phyloP scores from a whole-genome alignment of 2,888 invertebrate species.

The Clivina fossor region DNA sequence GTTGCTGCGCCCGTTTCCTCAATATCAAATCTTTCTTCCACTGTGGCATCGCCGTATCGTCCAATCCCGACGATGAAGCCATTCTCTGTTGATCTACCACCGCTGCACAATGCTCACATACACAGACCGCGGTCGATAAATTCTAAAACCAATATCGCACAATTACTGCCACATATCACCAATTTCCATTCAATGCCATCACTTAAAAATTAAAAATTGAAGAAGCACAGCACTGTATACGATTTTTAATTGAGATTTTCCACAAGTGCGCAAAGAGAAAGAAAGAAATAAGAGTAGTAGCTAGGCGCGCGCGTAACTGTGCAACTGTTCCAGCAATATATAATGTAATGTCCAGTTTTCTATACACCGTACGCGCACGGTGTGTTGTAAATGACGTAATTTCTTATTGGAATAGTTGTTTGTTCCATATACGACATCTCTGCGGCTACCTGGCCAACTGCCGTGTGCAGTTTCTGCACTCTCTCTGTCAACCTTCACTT shows the following conservation, averaged over 20 bases:
- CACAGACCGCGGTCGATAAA: neutral
- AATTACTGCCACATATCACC: too few species aligned
- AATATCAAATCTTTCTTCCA: constrained; percentile 85
- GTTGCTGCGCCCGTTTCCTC: constrained; percentile 61
- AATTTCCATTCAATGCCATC: too few species aligned
- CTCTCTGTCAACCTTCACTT: neutral
- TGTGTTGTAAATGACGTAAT: constrained; percentile 10
- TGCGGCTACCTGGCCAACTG: neutral
- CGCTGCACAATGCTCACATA: neutral
- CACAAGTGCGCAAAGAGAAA: too few species aligned
- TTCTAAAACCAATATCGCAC: neutral
- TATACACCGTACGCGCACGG: too few species aligned
- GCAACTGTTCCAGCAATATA: too few species aligned
- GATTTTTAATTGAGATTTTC: too few species aligned
- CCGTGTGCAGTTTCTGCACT: too few species aligned
- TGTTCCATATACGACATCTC: constrained; percentile 6
- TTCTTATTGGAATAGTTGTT: neutral
- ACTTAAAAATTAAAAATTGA: too few species aligned
- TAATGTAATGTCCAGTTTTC: too few species aligned
- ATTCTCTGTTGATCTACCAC: constrained; percentile 5
- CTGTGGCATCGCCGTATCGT: constrained; percentile 63
- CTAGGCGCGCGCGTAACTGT: too few species aligned
- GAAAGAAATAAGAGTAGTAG: too few species aligned
- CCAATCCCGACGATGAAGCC: constrained; percentile 21
- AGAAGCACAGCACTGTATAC: too few species aligned